phyloP scores from a whole-genome alignment of 1,140 invertebrate species.

The Micrasema longulum region DNA sequence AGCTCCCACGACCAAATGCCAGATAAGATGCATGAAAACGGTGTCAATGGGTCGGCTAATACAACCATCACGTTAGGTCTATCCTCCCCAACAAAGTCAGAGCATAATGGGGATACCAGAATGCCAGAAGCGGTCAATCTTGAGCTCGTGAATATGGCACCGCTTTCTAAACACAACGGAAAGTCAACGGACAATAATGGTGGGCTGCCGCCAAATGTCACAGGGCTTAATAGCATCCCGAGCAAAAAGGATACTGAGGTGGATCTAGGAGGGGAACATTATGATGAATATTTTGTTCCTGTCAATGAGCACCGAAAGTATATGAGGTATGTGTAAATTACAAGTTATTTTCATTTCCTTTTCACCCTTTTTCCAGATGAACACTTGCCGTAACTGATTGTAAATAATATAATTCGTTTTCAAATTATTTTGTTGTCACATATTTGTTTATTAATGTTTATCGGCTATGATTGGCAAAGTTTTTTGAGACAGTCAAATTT shows the following conservation, averaged over 20 bases:
- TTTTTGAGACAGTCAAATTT: too few relatives aligned
- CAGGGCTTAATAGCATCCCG: constrained; percentile 59
- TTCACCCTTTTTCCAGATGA: too few relatives aligned
- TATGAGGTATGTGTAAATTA: constrained; percentile 74
- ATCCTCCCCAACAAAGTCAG: constrained; percentile 44
- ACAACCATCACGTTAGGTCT: constrained; percentile 47
- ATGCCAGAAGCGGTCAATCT: constrained; percentile 79
- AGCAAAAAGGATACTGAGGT: constrained; percentile 79
- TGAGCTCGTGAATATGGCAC: constrained; percentile 82
- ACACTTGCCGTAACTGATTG: too few relatives aligned
- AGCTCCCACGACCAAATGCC: constrained; percentile 8
- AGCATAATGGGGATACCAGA: constrained; percentile 37
- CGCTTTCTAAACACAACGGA: constrained; percentile 63
- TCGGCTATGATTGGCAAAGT: too few relatives aligned
- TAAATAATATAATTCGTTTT: too few relatives aligned
- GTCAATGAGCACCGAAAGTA: constrained; percentile 87
- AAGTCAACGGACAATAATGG: constrained; percentile 45
- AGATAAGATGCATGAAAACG: constrained; percentile 37
- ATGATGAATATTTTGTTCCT: constrained; percentile 86
- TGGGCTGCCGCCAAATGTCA: constrained; percentile 61
- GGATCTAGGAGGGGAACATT: constrained; percentile 77
- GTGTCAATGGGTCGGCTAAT: constrained; percentile 44
- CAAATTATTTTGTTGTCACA: too few relatives aligned
- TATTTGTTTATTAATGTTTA: too few relatives aligned
- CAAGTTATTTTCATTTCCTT: too few relatives aligned